Conservation (phyloP, 2,888 invertebrate genomes). For the Nemotelus nigrinus region DNA sequence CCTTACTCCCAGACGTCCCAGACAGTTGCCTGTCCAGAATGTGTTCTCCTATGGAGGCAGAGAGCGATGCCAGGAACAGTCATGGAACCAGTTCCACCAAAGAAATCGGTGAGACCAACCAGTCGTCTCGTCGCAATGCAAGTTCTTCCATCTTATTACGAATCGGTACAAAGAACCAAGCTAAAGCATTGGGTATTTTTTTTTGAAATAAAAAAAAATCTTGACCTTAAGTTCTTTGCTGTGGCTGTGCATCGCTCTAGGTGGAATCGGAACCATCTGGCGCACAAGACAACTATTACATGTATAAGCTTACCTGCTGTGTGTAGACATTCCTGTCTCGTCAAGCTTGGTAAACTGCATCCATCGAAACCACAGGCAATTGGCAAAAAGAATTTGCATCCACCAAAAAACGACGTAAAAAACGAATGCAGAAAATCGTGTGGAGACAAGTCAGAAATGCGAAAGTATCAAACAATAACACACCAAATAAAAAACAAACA, state of each 20-base stretch:
- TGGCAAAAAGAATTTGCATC: slow-evolving; percentile 2
- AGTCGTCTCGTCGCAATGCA: no score
- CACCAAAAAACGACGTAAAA: slow-evolving; percentile 8
- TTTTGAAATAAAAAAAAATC: no score
- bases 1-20: slow-evolving; percentile 12
- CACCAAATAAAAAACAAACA: slow-evolving; percentile 1
- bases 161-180: no score
- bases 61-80: background rate
- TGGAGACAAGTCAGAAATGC: slow-evolving; percentile 18
- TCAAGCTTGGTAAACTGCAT: no score
- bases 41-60: background rate
- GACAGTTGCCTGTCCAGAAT: background rate
- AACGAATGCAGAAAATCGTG: slow-evolving; percentile 1
- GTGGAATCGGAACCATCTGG: no score
- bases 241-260: no score
- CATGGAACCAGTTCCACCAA: background rate
- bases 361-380: background rate
- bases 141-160: no score
- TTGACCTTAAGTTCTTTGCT: no score
- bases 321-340: no score
- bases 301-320: no score
- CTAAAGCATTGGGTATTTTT: no score
- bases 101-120: background rate
- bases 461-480: slow-evolving; percentile 26
- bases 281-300: no score